Base-by-base conservation (phyloP, 2,113 vertebrate genomes). In the Tor tambroides region DNA sequence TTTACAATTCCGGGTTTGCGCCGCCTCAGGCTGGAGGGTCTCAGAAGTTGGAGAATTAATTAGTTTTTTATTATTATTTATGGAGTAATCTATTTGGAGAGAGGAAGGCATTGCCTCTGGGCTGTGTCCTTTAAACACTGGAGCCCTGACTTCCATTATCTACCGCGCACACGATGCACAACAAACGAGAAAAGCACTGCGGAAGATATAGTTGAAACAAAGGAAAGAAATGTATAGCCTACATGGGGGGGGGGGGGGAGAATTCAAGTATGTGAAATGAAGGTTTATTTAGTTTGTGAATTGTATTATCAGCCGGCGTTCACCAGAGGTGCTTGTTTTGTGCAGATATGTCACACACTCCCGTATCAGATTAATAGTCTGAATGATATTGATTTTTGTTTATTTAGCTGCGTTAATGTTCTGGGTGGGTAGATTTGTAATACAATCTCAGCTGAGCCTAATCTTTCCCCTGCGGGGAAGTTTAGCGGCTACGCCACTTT, bases 1-100 rank as follows among this genome's bases (percentile, higher is more conserved):
- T 96, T 97, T 94, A 92, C 96, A 95, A 96, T 94, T 94, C 95
- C 93, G 87, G 83, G 89, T 95, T 95, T 94, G 95, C 90, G 95
- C 93, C 84, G 95, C 98, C 96, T 96, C 93, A 90, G 92, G 97
- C 97, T 90, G 88, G 93, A 94, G 93, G 92, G 96, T 88, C 97
- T 99, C 97, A 97, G 96, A 96, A 97, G 96, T 95, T 96, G 95
- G 96, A 96, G 97, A 99, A 98, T 98, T 98, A 99, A 99, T 99
- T 98, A 96, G 96, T 96, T 98, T 98, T 96, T 97, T 89, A 94
- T 95, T 95, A 94, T 94, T 97, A 95, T 95, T 96, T 95, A 94
- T 93, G 94, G 93, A 95, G 94, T 95, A 94, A 95, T 95, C 94
- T 95, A 94, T 95, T 93, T 95, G 92, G 61, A 87, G 81, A 67